Conservation (phyloP, 2,113 vertebrate species). For the Brachypteracias leptosomus region DNA sequence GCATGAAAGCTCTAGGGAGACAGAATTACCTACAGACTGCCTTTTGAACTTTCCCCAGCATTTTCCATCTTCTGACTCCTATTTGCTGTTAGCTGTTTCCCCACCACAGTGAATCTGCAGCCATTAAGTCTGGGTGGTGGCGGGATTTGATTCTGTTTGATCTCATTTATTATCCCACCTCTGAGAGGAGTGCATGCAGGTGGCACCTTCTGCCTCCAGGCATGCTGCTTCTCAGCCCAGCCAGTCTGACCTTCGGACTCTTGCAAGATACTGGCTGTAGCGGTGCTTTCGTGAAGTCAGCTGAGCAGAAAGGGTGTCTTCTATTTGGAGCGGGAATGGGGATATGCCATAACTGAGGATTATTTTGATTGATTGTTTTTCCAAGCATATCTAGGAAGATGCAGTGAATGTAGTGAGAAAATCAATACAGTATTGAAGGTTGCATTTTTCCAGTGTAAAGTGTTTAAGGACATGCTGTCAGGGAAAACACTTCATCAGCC, state of each 20-base stretch:
- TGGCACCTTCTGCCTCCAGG: neutral
- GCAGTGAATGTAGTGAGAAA: neutral
- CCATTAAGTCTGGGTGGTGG: neutral
- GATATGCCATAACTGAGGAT: neutral
- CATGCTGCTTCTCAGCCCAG: neutral
- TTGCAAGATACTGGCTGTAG: neutral
- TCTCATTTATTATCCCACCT: neutral
- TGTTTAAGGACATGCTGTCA: neutral
- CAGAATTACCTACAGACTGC: neutral
- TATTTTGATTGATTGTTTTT: neutral
- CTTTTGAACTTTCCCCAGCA: neutral
- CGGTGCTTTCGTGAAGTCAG: neutral
- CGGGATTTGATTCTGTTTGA: neutral
- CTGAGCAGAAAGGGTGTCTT: neutral
- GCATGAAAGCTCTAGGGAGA: neutral
- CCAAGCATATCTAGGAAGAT: neutral
- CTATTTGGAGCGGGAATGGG: neutral
- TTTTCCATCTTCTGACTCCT: neutral
- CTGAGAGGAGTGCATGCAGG: neutral
- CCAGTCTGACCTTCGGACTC: neutral
- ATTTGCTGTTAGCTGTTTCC: neutral
- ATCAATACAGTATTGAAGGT: neutral
- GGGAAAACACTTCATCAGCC: neutral
- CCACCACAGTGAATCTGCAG: neutral
- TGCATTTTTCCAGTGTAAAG: conserved; percentile 4